Evolutionary conservation across 2,797 vertebrate genomes (phyloP), one percentile per base, ranked within the genome.

Genomic region (Phalanger gymnotis): DNA sequence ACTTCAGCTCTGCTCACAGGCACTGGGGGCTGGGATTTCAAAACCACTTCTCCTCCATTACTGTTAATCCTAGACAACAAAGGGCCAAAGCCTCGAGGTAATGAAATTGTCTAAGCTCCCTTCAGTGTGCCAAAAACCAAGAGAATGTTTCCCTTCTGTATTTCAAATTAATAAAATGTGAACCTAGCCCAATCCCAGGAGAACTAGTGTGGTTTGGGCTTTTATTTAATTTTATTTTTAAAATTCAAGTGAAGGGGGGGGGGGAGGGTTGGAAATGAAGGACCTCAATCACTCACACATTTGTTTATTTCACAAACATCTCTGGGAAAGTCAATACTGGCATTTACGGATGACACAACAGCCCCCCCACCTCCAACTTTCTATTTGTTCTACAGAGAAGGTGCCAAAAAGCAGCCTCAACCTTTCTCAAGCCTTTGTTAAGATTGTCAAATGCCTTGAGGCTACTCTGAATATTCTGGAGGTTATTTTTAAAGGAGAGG

Each of bases 121-220:
- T 52, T 6, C 31, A 16, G 94, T 90, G 0, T 0, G 91, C 92
- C 97, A 97, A 51, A 96, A 89, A 12, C 28, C 96, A 91, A 81
- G 1, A 58, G 94, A 93, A 81, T 0, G 27, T 93, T 97, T 92
- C 93, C 61, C 14, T 31, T 66, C 93, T 95, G 2, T 7, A 47
- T 54, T 87, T 90, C 96, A 95, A 87, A 94, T 61, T 53, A 81
- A 81, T 34, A 95, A 95, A 93, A 96, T 10, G 58, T 91, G 94
- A 92, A 52, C 3, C 96, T 95, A 56, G 94, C 97, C 97, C 97
- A 96, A 52, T 61, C 97, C 96, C 97, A 0, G 27, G 93, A 94
- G 97, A 95, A 31, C 34, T 11, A 91, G 34, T 27, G 19, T 9
- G 89, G 61, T 66, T 94, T 51, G 11, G 90, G 19, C 55, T 96